Base-by-base conservation (phyloP, 1,140 invertebrate species). In the Megalopta genalis region DNA sequence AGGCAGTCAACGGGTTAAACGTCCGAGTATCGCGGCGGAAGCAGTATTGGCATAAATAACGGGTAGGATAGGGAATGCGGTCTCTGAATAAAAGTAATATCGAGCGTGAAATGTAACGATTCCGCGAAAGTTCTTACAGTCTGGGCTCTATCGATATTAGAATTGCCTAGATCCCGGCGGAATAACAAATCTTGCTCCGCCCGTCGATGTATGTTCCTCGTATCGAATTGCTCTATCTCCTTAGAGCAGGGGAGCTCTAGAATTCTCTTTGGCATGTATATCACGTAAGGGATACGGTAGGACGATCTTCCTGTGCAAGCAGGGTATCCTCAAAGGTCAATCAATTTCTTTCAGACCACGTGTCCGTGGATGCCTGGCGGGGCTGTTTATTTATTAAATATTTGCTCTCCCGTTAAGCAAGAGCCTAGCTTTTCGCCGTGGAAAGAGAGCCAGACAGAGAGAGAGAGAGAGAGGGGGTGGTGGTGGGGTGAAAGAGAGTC, bases 321-420 rank as follows among this genome's bases (percentile, higher is more conserved):
- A 42, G 16, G 10, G 39, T 37, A 27, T 60, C 21, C 16, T 54
- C 60, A 46, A 72, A 49, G 25, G 66, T 70, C 25, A 37, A 49
- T 69, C 73, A 37, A 54, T n/a, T 60, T 42, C 39, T 70, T 70
- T 18, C 16, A n/a, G 27, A 32, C 49, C 57, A 23, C 27, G 39
- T 16, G 46, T 72, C 32, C 23, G 6, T 16, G 25, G 18, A 16
- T 12, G 23, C 3, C 59, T 21, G 49, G 52, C 52, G 5, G 7
- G 23, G 16, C 37, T 72, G 71, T 78, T 78, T 72, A 64, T 78
- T 72, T 72, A 42, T 71, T 78, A 78, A 78, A 78, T 72, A 72
- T 78, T 78, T 78, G 69, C 69, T 23, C 42, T 25, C 49, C 46
- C 60, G 68, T 32, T 52, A n/a, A 39, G 42, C 32, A n/a, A 32